Conservation (phyloP, 2,888 invertebrate species). For the Hemithea aestivaria region DNA sequence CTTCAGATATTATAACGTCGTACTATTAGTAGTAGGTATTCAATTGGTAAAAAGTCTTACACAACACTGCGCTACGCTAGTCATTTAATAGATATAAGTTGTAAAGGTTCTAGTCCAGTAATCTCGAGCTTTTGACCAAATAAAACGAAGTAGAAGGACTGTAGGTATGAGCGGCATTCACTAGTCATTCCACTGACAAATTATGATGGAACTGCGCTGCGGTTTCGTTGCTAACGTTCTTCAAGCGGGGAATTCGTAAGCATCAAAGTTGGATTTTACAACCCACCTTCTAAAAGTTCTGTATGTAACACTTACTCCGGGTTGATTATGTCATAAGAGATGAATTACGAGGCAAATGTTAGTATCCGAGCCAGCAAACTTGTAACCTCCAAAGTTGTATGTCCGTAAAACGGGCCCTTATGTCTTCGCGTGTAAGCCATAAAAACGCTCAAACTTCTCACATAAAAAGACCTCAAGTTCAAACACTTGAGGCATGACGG, state of each 20-base stretch:
- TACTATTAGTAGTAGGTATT: too few species aligned
- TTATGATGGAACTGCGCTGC: too few species aligned
- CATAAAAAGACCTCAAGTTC: slow-evolving; percentile 25
- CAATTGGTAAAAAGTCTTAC: too few species aligned
- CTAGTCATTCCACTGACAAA: too few species aligned
- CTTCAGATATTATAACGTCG: too few species aligned
- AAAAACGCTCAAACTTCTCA: slow-evolving; percentile 26
- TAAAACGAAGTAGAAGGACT: too few species aligned
- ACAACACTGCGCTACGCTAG: too few species aligned
- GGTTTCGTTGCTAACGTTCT: neutral
- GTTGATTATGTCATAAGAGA: slow-evolving; percentile 24
- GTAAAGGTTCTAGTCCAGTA: too few species aligned
- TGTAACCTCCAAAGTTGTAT: slow-evolving; percentile 24
- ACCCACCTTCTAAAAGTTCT: slow-evolving; percentile 12
- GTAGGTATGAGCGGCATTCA: too few species aligned
- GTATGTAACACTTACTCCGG: slow-evolving; percentile 15
- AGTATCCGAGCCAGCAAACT: slow-evolving; percentile 23
- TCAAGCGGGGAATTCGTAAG: neutral
- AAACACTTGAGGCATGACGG: slow-evolving; percentile 11
- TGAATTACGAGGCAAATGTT: slow-evolving; percentile 20
- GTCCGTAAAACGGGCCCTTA: slow-evolving; percentile 28
- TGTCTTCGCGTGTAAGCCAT: slow-evolving; percentile 24
- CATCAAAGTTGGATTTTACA: slow-evolving; percentile 16
- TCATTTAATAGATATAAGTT: too few species aligned
- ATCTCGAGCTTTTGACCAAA: too few species aligned